Base-by-base conservation (phyloP, 2,888 invertebrate species). In the Dicranocentrus wangi region DNA sequence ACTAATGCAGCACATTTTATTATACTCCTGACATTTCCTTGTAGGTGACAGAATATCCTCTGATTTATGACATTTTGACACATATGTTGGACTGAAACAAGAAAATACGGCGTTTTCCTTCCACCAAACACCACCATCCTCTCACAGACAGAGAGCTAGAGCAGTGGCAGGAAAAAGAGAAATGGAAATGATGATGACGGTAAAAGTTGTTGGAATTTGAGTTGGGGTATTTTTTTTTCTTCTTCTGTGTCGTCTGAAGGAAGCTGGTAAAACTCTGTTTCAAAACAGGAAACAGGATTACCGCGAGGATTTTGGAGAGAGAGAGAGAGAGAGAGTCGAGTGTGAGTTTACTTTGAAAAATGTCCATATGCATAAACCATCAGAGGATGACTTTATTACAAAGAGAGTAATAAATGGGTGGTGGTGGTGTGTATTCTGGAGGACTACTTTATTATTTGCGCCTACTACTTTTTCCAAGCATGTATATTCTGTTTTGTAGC, bases 1-100 rank as follows among this genome's bases (percentile, higher is more conserved):
- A 21, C 23, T 69, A 61, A 28, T 61, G 32, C 28, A 27, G 60
- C 25, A 28, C 2, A n/a, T 39, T 55, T 53, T 21, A n/a, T 5
- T 17, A 47, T 10, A 27, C 19, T 47, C 60, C 47, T 71, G 60
- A 71, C 71, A 25, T 21, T 63, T 27, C 60, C 63, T 19, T 23
- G 15, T 25, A 42, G 17, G 19, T 27, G 25, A 70, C 58, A 70
- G 23, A 58, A 60, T 58, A 27, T 70, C 27, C 51, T 58, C 32
- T 61, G 17, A 32, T 71, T 71, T 71, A 71, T 71, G 70, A 70
- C 70, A 42, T 70, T 70, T 71, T 43, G 8, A 7, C 55, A 55
- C 55, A 55, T 55, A 23, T 55, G 55, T 55, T 55, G 55, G 23
- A 47, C 47, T 47, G n/a, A 55, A 55, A 23, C 21, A 55, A 55